A percentile compares a stretch with the other conserved stretches of the same genome.
phyloP scores from a whole-genome alignment of 2,113 vertebrate genomes.

The Xiphophorus couchianus region DNA sequence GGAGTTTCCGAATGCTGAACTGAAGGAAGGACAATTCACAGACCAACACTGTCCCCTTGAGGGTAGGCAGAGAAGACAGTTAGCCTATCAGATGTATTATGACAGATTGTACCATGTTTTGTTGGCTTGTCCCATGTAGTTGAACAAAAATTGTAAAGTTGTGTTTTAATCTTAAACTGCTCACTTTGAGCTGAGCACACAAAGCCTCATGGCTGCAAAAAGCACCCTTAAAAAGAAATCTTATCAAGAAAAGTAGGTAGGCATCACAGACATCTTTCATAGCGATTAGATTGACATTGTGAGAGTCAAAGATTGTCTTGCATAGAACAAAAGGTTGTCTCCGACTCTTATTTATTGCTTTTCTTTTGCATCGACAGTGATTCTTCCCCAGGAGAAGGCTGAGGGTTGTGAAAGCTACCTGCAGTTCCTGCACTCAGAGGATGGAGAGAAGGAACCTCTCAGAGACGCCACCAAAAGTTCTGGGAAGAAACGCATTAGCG shows the following conservation, averaged over 20 bases:
- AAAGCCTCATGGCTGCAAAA: background rate
- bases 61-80: constrained; percentile 75
- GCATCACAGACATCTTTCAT: background rate
- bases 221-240: background rate
- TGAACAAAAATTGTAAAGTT: too few relatives aligned
- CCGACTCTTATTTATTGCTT: background rate
- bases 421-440: constrained; percentile 70
- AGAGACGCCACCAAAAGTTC: constrained; percentile 62
- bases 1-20: constrained; percentile 75
- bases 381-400: constrained; percentile 79
- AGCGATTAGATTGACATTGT: too few relatives aligned
- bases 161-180: background rate
- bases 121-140: background rate
- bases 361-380: constrained; percentile 71
- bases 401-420: constrained; percentile 76
- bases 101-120: background rate
- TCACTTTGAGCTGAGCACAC: background rate
- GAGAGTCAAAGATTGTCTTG: background rate
- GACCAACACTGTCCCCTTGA: constrained; percentile 83
- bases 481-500: constrained; percentile 77
- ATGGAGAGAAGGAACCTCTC: constrained; percentile 61
- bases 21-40: constrained; percentile 75
- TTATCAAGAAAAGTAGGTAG: background rate
- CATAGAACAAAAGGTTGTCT: background rate
- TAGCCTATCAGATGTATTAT: background rate